phyloP scores from a whole-genome alignment of 2,888 invertebrate species.

The Lottia scabra region DNA sequence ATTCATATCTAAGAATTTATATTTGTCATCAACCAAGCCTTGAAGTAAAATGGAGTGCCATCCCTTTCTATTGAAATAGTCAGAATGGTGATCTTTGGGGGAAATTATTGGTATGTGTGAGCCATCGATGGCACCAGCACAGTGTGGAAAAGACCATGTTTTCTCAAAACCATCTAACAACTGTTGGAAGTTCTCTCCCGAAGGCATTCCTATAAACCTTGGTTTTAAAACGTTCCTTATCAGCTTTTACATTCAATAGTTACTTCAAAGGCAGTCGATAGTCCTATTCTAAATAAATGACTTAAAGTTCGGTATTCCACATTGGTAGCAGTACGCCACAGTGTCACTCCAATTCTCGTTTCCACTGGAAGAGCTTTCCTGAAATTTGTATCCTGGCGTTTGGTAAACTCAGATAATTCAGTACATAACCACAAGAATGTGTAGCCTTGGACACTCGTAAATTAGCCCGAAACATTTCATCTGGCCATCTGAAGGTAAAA shows the following conservation, averaged over 20 bases:
- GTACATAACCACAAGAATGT: no score
- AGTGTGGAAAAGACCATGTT: slow-evolving; percentile 22
- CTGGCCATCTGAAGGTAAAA: no score
- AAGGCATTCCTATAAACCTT: slow-evolving; percentile 12
- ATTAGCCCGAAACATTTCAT: no score
- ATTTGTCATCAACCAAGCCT: slow-evolving; percentile 17
- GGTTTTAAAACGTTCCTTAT: slow-evolving; percentile 9
- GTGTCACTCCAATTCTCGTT: not conserved
- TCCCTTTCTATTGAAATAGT: slow-evolving; percentile 26
- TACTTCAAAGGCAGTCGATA: slow-evolving; percentile 13
- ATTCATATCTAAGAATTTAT: slow-evolving; percentile 12
- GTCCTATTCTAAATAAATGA: slow-evolving; percentile 25
- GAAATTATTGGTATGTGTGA: slow-evolving; percentile 26
- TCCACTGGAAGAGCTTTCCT: no score
- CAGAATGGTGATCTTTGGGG: slow-evolving; percentile 12
- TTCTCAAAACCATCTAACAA: slow-evolving; percentile 16
- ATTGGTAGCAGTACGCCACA: slow-evolving; percentile 14
- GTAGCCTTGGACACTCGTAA: no score
- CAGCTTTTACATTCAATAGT: slow-evolving; percentile 10
- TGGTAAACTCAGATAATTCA: no score
- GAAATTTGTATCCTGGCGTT: no score
- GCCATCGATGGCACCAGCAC: slow-evolving; percentile 28
- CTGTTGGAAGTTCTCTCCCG: slow-evolving; percentile 13
- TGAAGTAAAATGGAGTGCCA: slow-evolving; percentile 22
- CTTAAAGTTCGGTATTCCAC: slow-evolving; percentile 22